Conservation (phyloP, 2,113 vertebrate genomes). For the Melospiza georgiana region DNA sequence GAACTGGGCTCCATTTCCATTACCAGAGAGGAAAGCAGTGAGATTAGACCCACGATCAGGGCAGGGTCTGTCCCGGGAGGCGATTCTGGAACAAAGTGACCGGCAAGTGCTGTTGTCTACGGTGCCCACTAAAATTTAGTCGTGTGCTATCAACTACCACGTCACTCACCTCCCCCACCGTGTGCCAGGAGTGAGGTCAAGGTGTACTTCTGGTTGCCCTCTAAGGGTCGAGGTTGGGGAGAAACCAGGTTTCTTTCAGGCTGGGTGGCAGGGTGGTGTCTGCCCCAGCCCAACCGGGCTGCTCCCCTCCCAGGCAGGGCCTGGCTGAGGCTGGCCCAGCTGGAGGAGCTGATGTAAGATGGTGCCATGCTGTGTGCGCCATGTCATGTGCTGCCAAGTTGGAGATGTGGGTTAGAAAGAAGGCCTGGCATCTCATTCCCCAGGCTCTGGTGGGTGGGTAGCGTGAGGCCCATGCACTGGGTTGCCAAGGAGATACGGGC, state of each 20-base stretch:
- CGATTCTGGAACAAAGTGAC: slow-evolving; percentile 41
- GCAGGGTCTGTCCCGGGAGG: slow-evolving; percentile 32
- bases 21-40: slow-evolving; percentile 46
- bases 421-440: slow-evolving; percentile 65
- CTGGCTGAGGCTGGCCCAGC: slow-evolving; percentile 34
- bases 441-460: slow-evolving; percentile 71
- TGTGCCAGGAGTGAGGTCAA: slow-evolving; percentile 70
- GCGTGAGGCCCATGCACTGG: slow-evolving; percentile 76
- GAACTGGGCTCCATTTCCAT: neutral
- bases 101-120: slow-evolving; percentile 60
- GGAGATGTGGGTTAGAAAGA: slow-evolving; percentile 74
- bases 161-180: slow-evolving; percentile 50
- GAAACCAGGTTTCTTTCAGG: neutral
- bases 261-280: neutral
- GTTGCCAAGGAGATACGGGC: slow-evolving; percentile 64
- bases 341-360: slow-evolving; percentile 42
- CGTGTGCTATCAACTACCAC: neutral
- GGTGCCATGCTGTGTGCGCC: slow-evolving; percentile 73
- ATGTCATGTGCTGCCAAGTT: slow-evolving; percentile 69
- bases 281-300: neutral
- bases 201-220: slow-evolving; percentile 51
- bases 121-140: slow-evolving; percentile 64
- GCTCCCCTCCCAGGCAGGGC: slow-evolving; percentile 28
- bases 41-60: neutral
- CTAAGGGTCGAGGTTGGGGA: neutral